Base-by-base conservation (phyloP, 1,140 invertebrate species). In the Hypsibius dujardini region DNA sequence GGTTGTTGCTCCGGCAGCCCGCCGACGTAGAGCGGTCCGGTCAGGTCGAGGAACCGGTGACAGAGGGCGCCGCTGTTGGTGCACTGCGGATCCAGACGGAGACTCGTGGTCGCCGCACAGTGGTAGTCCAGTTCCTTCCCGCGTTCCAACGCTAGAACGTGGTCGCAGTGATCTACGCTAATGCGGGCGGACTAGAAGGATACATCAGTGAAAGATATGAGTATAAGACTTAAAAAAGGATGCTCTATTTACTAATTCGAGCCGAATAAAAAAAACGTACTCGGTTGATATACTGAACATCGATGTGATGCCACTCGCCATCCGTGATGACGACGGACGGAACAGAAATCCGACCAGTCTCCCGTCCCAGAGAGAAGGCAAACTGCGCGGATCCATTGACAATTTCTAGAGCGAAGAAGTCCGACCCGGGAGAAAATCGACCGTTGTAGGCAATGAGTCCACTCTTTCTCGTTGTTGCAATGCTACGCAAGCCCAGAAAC, bases 391-490 rank as follows among this genome's bases (percentile, higher is more conserved):
- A 83, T 1, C 85, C 84, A 70, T 87, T 83, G 1, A 86, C 79
- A 0, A 95, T 81, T 78, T 96, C 92, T 56, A 98, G 77, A 0
- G 93, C 89, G 40, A 98, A 83, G 76, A 95, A 98, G 78, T 98
- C 94, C 77, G 95, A 92, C 14, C 87, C 84, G 76, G 95, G 91
- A 78, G 96, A 95, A 78, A 95, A 96, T 0, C 93, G 83, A 0
- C 94, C 93, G 79, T 97, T 96, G 81, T 98, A 97, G 0, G 96
- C 81, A 0, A 98, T 77, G 0, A 98, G 78, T 0, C 90, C 93
- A 74, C 92, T 87, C 1, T 85, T 82, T 14, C 86, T 79, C 74
- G 90, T 87, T 0, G 92, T 95, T 1, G 92, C 89, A 80, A 96
- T 95, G 75, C 86, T 87, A n/a, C 50, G n/a, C 50, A 56, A n/a